Evolutionary conservation across 2,113 vertebrate genomes (phyloP).

Genomic region (Protobothrops flavoviridis): DNA sequence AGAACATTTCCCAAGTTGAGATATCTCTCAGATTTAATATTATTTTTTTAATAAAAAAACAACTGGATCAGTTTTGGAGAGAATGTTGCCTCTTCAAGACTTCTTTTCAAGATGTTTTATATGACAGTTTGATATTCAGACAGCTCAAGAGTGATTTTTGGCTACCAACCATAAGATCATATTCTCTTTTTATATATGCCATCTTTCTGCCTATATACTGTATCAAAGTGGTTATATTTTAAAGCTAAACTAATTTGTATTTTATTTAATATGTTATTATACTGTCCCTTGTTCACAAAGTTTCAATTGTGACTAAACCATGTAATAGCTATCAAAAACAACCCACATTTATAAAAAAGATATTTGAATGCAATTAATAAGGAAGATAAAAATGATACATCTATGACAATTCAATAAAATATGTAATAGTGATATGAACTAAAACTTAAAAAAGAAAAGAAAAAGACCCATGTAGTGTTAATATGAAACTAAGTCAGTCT

Average conservation of each 20-base stretch:
- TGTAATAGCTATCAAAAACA: not conserved
- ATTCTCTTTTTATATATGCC: conserved; percentile 3
- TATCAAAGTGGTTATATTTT: not conserved
- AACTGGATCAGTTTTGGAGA: conserved; percentile 4
- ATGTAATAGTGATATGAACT: not conserved
- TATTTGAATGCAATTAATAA: not conserved
- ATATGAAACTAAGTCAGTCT: not conserved
- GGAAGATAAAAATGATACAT: not conserved
- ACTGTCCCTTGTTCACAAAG: not conserved
- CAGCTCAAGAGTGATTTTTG: not conserved
- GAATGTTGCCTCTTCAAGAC: not conserved
- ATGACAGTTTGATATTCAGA: not conserved
- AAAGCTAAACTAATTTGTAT: conserved; percentile 15
- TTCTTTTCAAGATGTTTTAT: not conserved
- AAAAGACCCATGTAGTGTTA: not conserved
- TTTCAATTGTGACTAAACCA: not conserved
- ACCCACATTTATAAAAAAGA: not conserved
- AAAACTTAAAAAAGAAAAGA: not conserved
- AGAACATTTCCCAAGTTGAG: not conserved
- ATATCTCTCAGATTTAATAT: not conserved
- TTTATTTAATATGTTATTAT: conserved; percentile 1
- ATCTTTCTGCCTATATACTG: not conserved
- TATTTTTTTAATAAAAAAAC: not conserved
- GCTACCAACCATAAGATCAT: not conserved
- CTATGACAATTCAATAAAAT: not conserved